Evolutionary conservation across 2,797 vertebrate genomes (phyloP).

Genomic region (Enoplosus armatus): DNA sequence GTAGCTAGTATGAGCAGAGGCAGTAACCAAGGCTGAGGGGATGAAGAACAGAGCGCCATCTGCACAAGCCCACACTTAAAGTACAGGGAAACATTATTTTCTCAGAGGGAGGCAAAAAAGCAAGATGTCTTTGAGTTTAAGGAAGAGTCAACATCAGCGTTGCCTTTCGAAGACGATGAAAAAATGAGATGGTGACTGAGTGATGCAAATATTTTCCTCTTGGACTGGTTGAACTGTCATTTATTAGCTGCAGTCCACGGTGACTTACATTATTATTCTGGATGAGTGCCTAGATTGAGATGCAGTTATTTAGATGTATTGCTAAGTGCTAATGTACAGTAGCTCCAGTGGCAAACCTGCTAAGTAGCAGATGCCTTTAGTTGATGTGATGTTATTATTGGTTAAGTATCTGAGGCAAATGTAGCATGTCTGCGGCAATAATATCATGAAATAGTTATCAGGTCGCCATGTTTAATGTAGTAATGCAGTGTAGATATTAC

Average conservation of each 20-base stretch:
- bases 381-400: constrained; percentile 36
- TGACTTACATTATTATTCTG: constrained; percentile 69
- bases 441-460: constrained; percentile 23
- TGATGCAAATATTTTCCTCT: constrained; percentile 62
- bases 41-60: constrained; percentile 46
- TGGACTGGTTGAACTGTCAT: constrained; percentile 55
- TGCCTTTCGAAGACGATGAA: constrained; percentile 31
- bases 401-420: constrained; percentile 21
- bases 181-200: constrained; percentile 36
- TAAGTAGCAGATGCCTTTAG: constrained; percentile 46
- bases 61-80: constrained; percentile 49
- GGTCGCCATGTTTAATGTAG: constrained; percentile 32
- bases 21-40: constrained; percentile 37
- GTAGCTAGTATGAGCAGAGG: constrained; percentile 34
- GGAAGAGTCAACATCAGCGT: constrained; percentile 47
- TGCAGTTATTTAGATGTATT: constrained; percentile 65
- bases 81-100: constrained; percentile 47
- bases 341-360: constrained; percentile 37
- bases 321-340: constrained; percentile 59
- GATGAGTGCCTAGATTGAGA: constrained; percentile 59
- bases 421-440: constrained; percentile 16
- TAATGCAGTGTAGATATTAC: constrained; percentile 21
- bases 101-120: constrained; percentile 45
- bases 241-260: constrained; percentile 57
- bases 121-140: constrained; percentile 56